Conservation (phyloP, 2,888 invertebrate genomes). For the Euphydryas editha region DNA sequence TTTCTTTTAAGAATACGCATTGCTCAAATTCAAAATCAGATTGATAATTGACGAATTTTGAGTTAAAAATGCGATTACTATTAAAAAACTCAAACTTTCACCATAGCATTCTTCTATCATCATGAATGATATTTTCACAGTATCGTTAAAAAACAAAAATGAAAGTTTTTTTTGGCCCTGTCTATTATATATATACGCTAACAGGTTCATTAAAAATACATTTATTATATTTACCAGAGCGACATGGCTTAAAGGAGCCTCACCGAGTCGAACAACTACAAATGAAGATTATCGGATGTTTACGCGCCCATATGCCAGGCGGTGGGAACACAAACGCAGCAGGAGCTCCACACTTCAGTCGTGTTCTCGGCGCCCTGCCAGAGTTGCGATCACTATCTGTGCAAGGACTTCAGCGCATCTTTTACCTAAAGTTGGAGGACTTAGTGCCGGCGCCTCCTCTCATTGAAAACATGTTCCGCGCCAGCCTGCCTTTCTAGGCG, state of each 20-base stretch:
- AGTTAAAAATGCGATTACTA: too few species aligned
- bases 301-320: slow-evolving; percentile 97
- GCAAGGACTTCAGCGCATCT: slow-evolving; percentile 96
- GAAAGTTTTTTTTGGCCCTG: too few species aligned
- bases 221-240: slow-evolving; percentile 86
- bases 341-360: slow-evolving; percentile 96
- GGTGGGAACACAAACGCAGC: slow-evolving; percentile 93
- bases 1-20: too few species aligned
- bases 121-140: too few species aligned
- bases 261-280: slow-evolving; percentile 97
- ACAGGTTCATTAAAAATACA: background rate
- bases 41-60: too few species aligned
- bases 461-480: slow-evolving; percentile 97
- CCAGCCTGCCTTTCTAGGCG: slow-evolving; percentile 95
- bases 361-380: slow-evolving; percentile 95
- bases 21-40: too few species aligned
- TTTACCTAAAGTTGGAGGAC: slow-evolving; percentile 96
- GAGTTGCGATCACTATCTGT: slow-evolving; percentile 96
- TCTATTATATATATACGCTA: too few species aligned
- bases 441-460: slow-evolving; percentile 95
- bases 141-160: too few species aligned
- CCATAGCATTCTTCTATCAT: too few species aligned
- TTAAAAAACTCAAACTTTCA: too few species aligned
- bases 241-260: slow-evolving; percentile 96
- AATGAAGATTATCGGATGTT: slow-evolving; percentile 97